These are phyloP conservation scores for Hypselothyrea guttata DNA, from an alignment of 2,888 invertebrate species.

Conservation along the genomic window DNA sequence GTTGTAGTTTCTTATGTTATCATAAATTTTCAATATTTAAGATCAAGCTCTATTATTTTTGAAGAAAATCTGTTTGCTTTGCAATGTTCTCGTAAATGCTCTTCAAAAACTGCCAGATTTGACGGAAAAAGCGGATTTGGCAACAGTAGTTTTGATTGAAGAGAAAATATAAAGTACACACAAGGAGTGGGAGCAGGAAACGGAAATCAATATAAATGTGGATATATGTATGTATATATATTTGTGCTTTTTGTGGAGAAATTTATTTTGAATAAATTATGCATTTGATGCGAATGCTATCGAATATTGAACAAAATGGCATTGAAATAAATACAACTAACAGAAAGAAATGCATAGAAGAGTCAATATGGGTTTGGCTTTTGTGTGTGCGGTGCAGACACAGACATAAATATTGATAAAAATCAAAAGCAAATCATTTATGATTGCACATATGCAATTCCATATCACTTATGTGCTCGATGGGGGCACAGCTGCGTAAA, in stretches of 20 bases:
- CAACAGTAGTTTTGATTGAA: constrained; percentile 7
- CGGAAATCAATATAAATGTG: constrained; percentile 21
- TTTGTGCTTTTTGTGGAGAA: constrained; percentile 13
- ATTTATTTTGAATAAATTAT: constrained; percentile 52
- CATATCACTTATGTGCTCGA: constrained; percentile 41
- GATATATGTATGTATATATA: too few species aligned
- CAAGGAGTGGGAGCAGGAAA: constrained; percentile 26
- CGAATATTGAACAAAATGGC: background rate
- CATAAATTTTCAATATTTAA: too few species aligned
- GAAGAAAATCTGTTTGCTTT: too few species aligned
- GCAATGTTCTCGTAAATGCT: too few species aligned
- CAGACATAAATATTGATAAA: constrained; percentile 53
- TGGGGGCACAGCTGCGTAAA: constrained; percentile 11
- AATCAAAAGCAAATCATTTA: constrained; percentile 52
- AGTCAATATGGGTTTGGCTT: constrained; percentile 20
- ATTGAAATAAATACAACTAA: constrained; percentile 26
- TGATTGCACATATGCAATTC: constrained; percentile 41
- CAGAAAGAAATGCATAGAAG: constrained; percentile 36
- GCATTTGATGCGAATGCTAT: constrained; percentile 28
- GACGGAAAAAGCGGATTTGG: too few species aligned
- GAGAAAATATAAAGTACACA: constrained; percentile 42
- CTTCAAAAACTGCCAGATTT: constrained; percentile 34
- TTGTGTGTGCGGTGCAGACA: constrained; percentile 14
- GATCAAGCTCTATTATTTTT: too few species aligned
- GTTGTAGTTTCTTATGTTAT: too few species aligned